Conservation (phyloP, 2,797 vertebrate genomes). For the Notolabrus celidotus region DNA sequence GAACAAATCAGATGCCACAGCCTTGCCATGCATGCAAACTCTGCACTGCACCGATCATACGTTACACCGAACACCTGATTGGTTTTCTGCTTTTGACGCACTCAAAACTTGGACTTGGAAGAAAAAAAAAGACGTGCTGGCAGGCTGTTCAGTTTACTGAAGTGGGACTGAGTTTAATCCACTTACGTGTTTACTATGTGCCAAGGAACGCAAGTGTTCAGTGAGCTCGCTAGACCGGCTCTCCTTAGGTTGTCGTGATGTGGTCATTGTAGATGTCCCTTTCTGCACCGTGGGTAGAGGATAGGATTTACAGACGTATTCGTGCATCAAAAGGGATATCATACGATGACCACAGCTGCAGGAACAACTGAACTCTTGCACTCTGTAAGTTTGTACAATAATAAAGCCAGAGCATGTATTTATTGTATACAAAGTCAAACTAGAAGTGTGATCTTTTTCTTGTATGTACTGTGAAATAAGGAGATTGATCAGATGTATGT, state of each 20-base stretch:
- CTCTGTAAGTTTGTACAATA: constrained; percentile 62
- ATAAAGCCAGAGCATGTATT: constrained; percentile 77
- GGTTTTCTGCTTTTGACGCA: constrained; percentile 3
- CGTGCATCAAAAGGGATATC: background rate
- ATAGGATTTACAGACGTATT: background rate
- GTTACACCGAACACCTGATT: constrained; percentile 1
- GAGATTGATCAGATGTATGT: constrained; percentile 64
- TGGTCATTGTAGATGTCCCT: constrained; percentile 27
- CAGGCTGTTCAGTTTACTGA: constrained; percentile 8
- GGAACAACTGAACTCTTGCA: constrained; percentile 64
- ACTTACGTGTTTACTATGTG: constrained; percentile 79
- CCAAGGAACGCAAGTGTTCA: constrained; percentile 84
- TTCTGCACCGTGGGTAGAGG: constrained; percentile 13
- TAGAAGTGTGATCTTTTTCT: constrained; percentile 73
- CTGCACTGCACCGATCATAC: background rate
- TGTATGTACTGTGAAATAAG: constrained; percentile 78
- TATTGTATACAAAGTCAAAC: constrained; percentile 72
- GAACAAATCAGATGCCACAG: constrained; percentile 11
- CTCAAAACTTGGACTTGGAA: background rate
- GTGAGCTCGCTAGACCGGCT: constrained; percentile 32
- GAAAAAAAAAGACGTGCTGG: background rate
- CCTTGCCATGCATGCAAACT: constrained; percentile 30
- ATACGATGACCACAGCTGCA: constrained; percentile 32
- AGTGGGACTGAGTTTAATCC: constrained; percentile 20
- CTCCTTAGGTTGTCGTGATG: constrained; percentile 26